Percentiles rank a stretch among this genome's conserved stretches.
Conservation (phyloP, 2,797 vertebrate species). For the Rhinoraja longicauda region DNA sequence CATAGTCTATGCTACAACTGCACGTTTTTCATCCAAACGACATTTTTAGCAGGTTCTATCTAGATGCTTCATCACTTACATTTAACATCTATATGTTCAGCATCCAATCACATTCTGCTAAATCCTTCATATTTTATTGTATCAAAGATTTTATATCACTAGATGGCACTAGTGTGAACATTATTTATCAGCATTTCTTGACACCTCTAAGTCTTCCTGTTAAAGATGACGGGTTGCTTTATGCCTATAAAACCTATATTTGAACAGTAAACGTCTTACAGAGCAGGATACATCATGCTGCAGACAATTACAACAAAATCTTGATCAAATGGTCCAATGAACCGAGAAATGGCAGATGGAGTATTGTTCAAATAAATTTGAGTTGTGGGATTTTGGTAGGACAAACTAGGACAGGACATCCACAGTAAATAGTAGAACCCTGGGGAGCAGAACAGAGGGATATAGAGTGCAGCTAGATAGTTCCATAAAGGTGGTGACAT, state of each 20-base stretch:
- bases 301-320: too few species aligned
- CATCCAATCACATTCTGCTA: background rate
- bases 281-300: too few species aligned
- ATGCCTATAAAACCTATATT: background rate
- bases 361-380: too few species aligned
- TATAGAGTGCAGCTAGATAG: too few species aligned
- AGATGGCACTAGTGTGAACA: constrained; percentile 3
- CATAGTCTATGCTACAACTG: background rate
- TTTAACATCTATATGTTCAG: background rate
- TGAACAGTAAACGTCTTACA: background rate
- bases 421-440: too few species aligned
- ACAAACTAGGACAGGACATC: too few species aligned
- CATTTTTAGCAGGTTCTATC: background rate
- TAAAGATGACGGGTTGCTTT: background rate
- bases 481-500: too few species aligned
- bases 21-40: background rate
- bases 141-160: background rate
- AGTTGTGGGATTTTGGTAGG: too few species aligned
- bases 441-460: too few species aligned
- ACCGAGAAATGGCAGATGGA: too few species aligned
- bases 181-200: background rate
- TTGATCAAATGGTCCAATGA: too few species aligned
- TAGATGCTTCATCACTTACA: constrained; percentile 15
- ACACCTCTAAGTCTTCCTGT: background rate
- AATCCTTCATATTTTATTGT: background rate